These are phyloP conservation scores for Apodemus sylvaticus DNA, from an alignment of 2,113 vertebrate genomes.

Conservation along the genomic window DNA sequence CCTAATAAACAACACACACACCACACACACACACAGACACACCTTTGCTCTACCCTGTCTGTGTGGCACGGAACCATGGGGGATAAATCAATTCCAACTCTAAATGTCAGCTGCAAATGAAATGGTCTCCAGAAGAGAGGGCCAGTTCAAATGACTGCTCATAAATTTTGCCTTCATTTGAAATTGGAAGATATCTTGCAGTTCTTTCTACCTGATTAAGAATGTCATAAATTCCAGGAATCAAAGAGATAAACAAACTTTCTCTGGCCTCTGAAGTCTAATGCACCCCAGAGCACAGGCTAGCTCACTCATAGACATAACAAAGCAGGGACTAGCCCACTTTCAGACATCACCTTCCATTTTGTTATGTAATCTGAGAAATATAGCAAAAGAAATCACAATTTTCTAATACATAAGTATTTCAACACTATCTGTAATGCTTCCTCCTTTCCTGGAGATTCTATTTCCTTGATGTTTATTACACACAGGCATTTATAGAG, in stretches of 20 bases:
- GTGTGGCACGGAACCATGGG: not conserved
- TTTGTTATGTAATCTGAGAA: slow-evolving; percentile 48
- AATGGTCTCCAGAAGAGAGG: slow-evolving; percentile 62
- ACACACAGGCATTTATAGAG: not conserved
- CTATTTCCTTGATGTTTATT: not conserved
- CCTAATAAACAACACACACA: slow-evolving; percentile 33
- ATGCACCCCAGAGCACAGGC: slow-evolving; percentile 48
- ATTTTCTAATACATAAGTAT: not conserved
- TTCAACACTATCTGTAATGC: not conserved
- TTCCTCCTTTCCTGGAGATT: not conserved
- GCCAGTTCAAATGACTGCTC: slow-evolving; percentile 27
- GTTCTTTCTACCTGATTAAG: slow-evolving; percentile 72
- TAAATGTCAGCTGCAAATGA: slow-evolving; percentile 67
- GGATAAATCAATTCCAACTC: slow-evolving; percentile 62
- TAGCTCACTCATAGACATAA: not conserved
- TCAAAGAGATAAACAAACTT: not conserved
- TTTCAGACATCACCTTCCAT: not conserved
- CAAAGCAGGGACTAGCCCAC: not conserved
- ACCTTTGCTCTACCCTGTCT: not conserved
- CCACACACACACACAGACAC: not conserved
- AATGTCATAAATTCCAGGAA: slow-evolving; percentile 67
- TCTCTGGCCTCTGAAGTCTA: slow-evolving; percentile 35
- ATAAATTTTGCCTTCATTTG: slow-evolving; percentile 75
- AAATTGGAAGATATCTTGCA: slow-evolving; percentile 69
- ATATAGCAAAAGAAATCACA: slow-evolving; percentile 19